Evolutionary conservation across 2,797 vertebrate species (phyloP).

Genomic region (Cyclura pinguis): DNA sequence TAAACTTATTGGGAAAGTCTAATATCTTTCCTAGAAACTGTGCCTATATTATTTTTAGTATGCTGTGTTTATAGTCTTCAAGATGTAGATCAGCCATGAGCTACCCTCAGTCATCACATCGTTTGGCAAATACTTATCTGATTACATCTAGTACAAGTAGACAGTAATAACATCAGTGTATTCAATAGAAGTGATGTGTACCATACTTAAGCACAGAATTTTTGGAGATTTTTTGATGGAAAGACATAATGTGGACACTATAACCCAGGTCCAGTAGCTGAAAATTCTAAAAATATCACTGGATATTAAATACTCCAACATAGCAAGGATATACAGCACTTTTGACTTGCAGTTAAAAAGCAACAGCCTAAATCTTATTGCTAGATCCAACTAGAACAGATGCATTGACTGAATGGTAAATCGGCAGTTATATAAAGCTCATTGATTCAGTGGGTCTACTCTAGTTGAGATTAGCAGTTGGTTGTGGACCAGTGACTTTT

Average conservation of each 20-base stretch:
- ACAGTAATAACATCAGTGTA: not conserved
- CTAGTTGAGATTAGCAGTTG: too few relatives aligned
- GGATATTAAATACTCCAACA: not conserved
- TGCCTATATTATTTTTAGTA: not conserved
- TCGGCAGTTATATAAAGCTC: too few relatives aligned
- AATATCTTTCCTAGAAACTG: not conserved
- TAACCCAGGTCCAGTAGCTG: not conserved
- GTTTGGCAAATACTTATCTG: not conserved
- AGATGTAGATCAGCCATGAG: not conserved
- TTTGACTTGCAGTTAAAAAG: not conserved
- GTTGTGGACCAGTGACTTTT: not conserved
- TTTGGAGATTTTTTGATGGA: not conserved
- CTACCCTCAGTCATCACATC: not conserved
- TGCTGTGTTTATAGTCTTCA: not conserved
- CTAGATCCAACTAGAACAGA: too few relatives aligned
- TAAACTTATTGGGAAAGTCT: not conserved
- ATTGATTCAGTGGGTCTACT: too few relatives aligned
- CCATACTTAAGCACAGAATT: not conserved
- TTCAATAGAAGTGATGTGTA: not conserved
- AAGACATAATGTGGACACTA: not conserved
- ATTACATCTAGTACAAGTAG: not conserved
- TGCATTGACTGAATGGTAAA: too few relatives aligned
- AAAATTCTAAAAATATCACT: not conserved
- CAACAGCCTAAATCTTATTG: not conserved
- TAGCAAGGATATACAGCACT: not conserved